Evolutionary conservation across 2,113 vertebrate genomes (phyloP), one percentile per base, ranked within the genome.

Genomic region (Myxocyprinus asiaticus): DNA sequence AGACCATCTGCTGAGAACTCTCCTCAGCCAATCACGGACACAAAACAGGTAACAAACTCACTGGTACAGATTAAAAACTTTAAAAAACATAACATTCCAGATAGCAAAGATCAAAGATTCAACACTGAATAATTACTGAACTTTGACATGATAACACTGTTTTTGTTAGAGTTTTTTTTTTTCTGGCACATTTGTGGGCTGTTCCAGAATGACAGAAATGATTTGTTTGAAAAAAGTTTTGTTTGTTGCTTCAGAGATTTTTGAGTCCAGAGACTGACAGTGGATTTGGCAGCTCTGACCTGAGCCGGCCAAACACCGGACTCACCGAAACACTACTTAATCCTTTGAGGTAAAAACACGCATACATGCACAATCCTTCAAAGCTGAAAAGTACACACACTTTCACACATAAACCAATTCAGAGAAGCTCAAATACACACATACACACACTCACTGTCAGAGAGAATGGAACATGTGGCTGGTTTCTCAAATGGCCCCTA

Each of bases 211-310:
- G 67, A 9, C 22, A n/a, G 50, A 0, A 55, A 11, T 6, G 50
- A 12, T n/a, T 70, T 5, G 11, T 71, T 56, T 9, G 33, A 62
- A 33, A 0, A 6, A 55, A 33, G 42, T 74, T 9, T 15, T 61
- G 77, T 77, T 14, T 74, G 69, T 77, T 63, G 9, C 78, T 84
- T 68, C 88, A 94, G 92, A 87, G 81, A 69, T 83, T 87, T 47
- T 85, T 85, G 53, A 89, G 86, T 77, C 85, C 87, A 4, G 90
- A 93, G 76, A 89, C 88, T 64, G 91, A 92, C 82, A 88, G 92
- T 6, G 87, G 90, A 8, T 85, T 89, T 81, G 90, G 90, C 61
- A 87, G 87, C 45, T 91, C 89, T 50, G 82, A 88, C 79, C 86
- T 86, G 83, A 88, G 84, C 79, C 88, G 85, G 4, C 90, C 82